These are phyloP conservation scores for Euplagia quadripunctaria DNA, from an alignment of 2,888 invertebrate genomes.

Conservation along the genomic window DNA sequence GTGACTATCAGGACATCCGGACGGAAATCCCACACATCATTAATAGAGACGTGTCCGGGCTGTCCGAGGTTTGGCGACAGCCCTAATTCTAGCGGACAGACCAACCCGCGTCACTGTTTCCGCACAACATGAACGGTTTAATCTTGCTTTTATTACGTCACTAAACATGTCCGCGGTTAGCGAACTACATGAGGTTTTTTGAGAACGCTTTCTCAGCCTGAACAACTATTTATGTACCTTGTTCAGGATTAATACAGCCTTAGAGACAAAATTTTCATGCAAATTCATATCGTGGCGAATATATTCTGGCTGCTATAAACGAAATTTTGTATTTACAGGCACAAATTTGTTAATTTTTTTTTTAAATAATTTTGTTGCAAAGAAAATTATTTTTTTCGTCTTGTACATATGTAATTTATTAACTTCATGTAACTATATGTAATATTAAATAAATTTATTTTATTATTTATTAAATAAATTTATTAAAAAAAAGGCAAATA, in stretches of 20 bases:
- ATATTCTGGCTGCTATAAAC: too few relatives aligned
- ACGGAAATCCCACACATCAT: slow-evolving; percentile 44
- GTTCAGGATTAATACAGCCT: too few relatives aligned
- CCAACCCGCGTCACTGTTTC: slow-evolving; percentile 44
- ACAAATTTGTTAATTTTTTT: too few relatives aligned
- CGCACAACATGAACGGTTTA: slow-evolving; percentile 44
- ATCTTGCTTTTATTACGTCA: slow-evolving; percentile 43
- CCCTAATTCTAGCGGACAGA: slow-evolving; percentile 41
- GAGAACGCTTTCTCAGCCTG: not conserved
- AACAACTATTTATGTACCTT: not conserved
- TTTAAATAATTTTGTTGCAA: too few relatives aligned
- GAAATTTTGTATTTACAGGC: too few relatives aligned
- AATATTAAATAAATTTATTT: too few relatives aligned
- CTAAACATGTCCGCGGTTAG: slow-evolving; percentile 12
- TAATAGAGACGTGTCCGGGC: slow-evolving; percentile 41
- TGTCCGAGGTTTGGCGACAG: slow-evolving; percentile 31
- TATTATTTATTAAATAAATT: too few relatives aligned
- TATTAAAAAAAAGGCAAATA: not conserved
- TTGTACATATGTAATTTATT: too few relatives aligned
- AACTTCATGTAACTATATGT: too few relatives aligned
- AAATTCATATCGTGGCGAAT: not conserved
- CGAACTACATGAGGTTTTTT: slow-evolving; percentile 22
- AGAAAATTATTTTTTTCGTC: too few relatives aligned
- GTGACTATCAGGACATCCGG: slow-evolving; percentile 34
- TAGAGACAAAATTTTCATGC: not conserved